A percentile compares a stretch with the other conserved stretches of the same genome.
These are phyloP conservation scores for Polydrusus tereticollis DNA, from an alignment of 2,888 invertebrate genomes.

Conservation along the genomic window DNA sequence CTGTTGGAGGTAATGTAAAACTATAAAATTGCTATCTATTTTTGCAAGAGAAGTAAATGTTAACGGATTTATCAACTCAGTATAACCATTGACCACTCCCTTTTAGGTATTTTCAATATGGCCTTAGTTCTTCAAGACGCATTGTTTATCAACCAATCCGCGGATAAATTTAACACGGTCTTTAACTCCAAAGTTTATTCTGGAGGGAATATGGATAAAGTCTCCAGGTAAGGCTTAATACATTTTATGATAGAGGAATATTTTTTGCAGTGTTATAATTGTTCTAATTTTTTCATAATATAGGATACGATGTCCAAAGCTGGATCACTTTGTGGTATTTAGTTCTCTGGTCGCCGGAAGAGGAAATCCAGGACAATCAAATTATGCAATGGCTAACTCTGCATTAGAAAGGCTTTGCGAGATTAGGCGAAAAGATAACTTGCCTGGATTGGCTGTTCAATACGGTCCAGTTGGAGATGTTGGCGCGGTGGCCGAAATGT, in stretches of 20 bases:
- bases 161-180: constrained; percentile 68
- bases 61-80: constrained; percentile 74
- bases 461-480: constrained; percentile 57
- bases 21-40: constrained; percentile 62
- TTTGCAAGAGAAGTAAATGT: constrained; percentile 81
- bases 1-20: constrained; percentile 53
- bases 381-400: constrained; percentile 57
- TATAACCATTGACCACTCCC: constrained; percentile 77
- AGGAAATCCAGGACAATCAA: constrained; percentile 56
- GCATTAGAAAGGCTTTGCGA: constrained; percentile 57
- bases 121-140: constrained; percentile 85
- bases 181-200: constrained; percentile 72
- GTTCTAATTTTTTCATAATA: not conserved
- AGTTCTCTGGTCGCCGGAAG: constrained; percentile 55
- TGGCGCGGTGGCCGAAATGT: constrained; percentile 48
- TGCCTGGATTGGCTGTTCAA: constrained; percentile 56
- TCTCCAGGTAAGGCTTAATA: constrained; percentile 66
- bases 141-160: constrained; percentile 70
- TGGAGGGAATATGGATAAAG: constrained; percentile 71
- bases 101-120: constrained; percentile 90
- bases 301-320: constrained; percentile 61
- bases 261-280: too few species aligned
- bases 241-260: too few species aligned
- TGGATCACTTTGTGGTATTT: constrained; percentile 59
- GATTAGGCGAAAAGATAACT: constrained; percentile 50